Base-by-base conservation (phyloP, 2,888 invertebrate genomes). In the Erebia aethiops region DNA sequence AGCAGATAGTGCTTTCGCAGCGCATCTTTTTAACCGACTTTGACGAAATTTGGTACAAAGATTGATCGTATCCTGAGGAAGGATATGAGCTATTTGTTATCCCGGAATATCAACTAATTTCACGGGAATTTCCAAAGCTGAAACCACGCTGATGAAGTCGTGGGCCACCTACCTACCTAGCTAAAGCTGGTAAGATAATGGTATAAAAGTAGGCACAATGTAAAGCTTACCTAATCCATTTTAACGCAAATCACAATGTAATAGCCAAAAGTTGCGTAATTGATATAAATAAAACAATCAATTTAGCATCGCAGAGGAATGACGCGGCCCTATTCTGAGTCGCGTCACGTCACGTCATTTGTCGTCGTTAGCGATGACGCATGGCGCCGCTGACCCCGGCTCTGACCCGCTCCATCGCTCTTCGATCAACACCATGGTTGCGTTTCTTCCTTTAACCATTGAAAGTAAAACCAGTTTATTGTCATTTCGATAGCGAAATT, bases 331-430 rank as follows among this genome's bases (percentile, higher is more conserved):
- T 80, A 79, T 80, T 80, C 79, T 78, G 78, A 79, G 77, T 77
- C 79, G 77, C 80, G 86, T 87, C 85, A 85, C 84, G 83, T 84
- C 86, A 82, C 86, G 89, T 91, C 91, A 91, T 93, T 92, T 92
- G 92, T 92, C 93, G 92, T 93, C 92, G 88, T 92, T 93, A 93
- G 87, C 86, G 89, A 93, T 92, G 93, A 92, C 91, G 88, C 87
- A 93, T 88, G 90, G 84, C 89, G 85, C 77, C 79, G 85, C 84
- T 90, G 92, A 92, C 92, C 92, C 86, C 85, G 80, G 76, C 76
- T 78, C 76, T 86, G 90, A 90, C 92, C 90, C 83, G 82, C 83
- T 82, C 86, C 90, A 92, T 92, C 90, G 87, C 83, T 92, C 92
- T 92, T 88, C 85, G 82, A 86, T 87, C 88, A 86, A 81, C 76